Evolutionary conservation across 2,113 vertebrate genomes (phyloP).

Genomic region (Dipodomys merriami): DNA sequence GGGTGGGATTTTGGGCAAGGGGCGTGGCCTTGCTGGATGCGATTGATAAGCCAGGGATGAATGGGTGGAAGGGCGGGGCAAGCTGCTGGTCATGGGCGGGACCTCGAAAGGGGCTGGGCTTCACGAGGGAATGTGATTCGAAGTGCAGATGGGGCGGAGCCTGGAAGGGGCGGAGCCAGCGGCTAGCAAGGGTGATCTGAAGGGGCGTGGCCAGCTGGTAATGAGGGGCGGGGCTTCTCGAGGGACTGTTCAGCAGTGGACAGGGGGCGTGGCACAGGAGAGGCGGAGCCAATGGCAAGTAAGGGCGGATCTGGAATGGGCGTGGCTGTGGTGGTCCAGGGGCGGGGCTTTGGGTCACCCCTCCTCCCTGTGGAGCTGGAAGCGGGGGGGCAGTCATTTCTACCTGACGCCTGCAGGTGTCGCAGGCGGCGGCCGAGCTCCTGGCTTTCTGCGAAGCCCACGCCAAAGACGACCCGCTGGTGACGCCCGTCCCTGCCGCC

Average conservation of each 20-base stretch:
- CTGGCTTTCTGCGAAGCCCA: constrained; percentile 92
- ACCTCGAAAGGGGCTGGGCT: too few species aligned
- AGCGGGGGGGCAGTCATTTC: too few species aligned
- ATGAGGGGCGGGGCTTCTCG: neutral
- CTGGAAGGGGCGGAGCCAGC: neutral
- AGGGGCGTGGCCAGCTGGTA: too few species aligned
- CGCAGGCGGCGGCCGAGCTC: constrained; percentile 92
- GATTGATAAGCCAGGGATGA: too few species aligned
- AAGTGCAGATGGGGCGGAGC: too few species aligned
- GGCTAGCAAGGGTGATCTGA: too few species aligned
- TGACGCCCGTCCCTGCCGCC: constrained; percentile 88
- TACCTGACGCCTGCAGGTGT: constrained; percentile 84
- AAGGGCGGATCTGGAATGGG: neutral
- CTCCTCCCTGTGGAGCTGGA: too few species aligned
- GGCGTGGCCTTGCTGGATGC: neutral
- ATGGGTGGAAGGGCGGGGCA: too few species aligned
- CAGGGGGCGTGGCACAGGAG: neutral
- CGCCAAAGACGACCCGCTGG: constrained; percentile 90
- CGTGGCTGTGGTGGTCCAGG: too few species aligned
- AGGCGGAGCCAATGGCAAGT: neutral
- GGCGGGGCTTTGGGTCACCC: neutral
- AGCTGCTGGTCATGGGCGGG: too few species aligned
- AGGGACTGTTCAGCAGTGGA: too few species aligned
- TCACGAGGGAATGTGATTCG: too few species aligned
- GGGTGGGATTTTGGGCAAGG: rapidly evolving